Evolutionary conservation across 2,113 vertebrate genomes (phyloP).

Genomic region (Actenoides lindsayi): DNA sequence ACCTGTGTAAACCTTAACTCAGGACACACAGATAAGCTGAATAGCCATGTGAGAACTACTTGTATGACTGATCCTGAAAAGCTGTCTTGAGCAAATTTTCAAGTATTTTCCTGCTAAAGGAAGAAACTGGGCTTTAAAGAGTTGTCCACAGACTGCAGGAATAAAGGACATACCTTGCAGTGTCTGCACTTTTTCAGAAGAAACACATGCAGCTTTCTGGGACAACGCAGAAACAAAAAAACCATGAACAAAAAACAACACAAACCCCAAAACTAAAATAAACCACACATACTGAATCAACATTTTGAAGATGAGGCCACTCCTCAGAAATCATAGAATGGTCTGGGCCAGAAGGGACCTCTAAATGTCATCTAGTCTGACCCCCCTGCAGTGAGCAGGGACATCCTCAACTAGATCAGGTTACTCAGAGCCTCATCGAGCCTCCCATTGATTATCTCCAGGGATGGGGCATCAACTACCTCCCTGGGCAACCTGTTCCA

Average conservation of each 20-base stretch:
- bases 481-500: too few species aligned
- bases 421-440: too few species aligned
- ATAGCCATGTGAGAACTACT: background rate
- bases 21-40: background rate
- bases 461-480: too few species aligned
- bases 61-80: background rate
- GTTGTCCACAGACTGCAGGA: accelerated
- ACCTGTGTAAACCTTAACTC: background rate
- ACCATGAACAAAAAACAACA: background rate
- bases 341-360: too few species aligned
- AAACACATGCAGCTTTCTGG: background rate
- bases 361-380: too few species aligned
- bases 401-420: too few species aligned
- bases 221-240: background rate
- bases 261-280: background rate
- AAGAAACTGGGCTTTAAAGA: background rate
- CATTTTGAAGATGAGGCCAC: background rate
- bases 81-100: background rate
- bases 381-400: too few species aligned
- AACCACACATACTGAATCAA: background rate
- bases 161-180: background rate
- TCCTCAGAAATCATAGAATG: background rate
- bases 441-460: too few species aligned
- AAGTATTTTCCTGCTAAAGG: background rate
- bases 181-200: background rate